Conservation (phyloP, 2,113 vertebrate species). For the Sinocyclocheilus rhinocerous region DNA sequence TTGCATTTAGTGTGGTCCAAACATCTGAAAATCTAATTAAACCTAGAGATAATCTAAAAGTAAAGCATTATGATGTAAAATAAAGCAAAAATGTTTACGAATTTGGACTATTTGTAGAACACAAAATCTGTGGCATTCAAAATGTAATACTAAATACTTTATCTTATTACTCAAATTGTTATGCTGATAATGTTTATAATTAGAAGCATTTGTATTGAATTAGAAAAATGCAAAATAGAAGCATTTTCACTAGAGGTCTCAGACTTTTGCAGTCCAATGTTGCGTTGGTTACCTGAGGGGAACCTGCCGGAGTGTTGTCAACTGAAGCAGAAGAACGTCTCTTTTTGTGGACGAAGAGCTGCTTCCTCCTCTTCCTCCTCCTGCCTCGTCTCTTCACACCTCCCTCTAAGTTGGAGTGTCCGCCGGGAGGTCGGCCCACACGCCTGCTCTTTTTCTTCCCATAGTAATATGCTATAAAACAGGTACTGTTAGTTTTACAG, state of each 20-base stretch:
- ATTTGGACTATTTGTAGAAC: neutral
- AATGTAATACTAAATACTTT: neutral
- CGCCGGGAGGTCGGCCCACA: constrained; percentile 88
- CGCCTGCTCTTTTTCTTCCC: constrained; percentile 93
- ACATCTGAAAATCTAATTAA: neutral
- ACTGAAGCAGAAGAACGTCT: constrained; percentile 90
- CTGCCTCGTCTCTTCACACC: constrained; percentile 90
- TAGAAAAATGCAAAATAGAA: neutral
- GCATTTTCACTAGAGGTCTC: neutral
- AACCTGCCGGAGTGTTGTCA: constrained; percentile 92
- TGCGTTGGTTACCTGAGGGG: constrained; percentile 85
- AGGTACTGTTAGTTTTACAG: neutral
- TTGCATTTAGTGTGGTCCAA: neutral
- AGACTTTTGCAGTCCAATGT: neutral
- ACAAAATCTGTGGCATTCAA: neutral
- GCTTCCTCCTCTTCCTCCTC: constrained; percentile 92
- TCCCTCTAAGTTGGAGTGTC: constrained; percentile 89
- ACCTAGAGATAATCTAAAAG: neutral
- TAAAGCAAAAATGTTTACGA: neutral
- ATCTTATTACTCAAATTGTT: neutral
- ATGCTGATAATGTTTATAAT: neutral
- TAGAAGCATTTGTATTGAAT: neutral
- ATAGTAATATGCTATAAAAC: constrained; percentile 88
- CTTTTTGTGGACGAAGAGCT: constrained; percentile 97
- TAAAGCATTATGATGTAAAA: neutral